phyloP scores from a whole-genome alignment of 2,888 invertebrate genomes.

The Drosophila austrosaltans region DNA sequence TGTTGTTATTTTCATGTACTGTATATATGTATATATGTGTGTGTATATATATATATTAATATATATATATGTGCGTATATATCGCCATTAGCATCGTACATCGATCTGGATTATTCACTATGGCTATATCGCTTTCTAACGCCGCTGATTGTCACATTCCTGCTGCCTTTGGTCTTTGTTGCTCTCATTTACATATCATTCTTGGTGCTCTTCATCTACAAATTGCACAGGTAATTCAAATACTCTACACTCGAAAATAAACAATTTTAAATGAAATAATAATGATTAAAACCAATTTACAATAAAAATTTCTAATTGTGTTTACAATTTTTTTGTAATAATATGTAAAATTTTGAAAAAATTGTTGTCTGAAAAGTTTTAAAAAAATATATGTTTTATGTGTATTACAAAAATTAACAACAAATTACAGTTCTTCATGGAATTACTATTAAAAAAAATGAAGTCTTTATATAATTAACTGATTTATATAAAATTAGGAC shows the following conservation, averaged over 20 bases:
- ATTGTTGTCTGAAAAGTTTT: no score
- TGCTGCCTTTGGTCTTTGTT: constrained; percentile 91
- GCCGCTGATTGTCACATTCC: constrained; percentile 92
- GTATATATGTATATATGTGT: constrained; percentile 7
- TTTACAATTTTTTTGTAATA: no score
- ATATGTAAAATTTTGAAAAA: no score
- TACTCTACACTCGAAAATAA: neutral
- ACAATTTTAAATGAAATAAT: neutral
- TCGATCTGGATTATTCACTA: constrained; percentile 92
- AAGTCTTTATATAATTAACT: no score
- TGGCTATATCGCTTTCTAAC: constrained; percentile 94
- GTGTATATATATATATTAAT: neutral
- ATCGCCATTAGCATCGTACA: constrained; percentile 87
- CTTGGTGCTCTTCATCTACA: constrained; percentile 93
- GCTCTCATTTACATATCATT: constrained; percentile 92
- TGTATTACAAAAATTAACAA: no score
- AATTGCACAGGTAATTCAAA: constrained; percentile 88
- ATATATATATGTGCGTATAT: neutral
- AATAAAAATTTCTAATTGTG: neutral
- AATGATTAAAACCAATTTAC: neutral
- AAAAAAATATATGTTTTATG: no score
- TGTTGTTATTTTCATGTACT: neutral
- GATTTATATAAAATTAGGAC: no score
- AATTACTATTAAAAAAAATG: no score
- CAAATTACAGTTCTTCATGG: no score